Evolutionary conservation across 1,140 invertebrate species (phyloP).

Genomic region (Cherax quadricarinatus): DNA sequence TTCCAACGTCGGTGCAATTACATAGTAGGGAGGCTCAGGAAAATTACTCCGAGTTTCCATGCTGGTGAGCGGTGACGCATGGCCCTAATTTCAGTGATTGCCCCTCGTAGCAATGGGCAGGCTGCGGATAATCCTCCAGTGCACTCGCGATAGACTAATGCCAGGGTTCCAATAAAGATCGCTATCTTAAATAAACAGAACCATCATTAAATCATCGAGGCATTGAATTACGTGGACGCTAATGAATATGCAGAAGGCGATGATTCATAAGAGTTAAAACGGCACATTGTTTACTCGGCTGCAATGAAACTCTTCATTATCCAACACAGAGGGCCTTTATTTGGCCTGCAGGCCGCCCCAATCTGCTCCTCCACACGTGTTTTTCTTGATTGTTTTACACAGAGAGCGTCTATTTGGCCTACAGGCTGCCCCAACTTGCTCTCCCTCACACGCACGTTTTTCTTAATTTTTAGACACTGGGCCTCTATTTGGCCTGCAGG

Average conservation of each 20-base stretch:
- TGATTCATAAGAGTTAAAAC: constrained; percentile 44
- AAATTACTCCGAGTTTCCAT: not conserved
- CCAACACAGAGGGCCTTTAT: not conserved
- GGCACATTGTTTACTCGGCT: constrained; percentile 43
- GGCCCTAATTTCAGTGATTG: constrained; percentile 51
- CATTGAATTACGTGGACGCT: constrained; percentile 51
- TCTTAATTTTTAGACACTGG: too few species aligned
- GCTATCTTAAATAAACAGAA: constrained; percentile 57
- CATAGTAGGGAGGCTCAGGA: constrained; percentile 9
- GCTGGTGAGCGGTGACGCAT: constrained; percentile 33
- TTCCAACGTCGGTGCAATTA: constrained; percentile 52
- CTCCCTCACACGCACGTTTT: too few species aligned
- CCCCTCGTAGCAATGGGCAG: constrained; percentile 13
- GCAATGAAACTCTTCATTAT: constrained; percentile 48
- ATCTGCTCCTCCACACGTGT: not conserved
- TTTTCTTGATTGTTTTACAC: not conserved
- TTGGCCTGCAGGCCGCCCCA: not conserved
- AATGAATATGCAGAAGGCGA: constrained; percentile 58
- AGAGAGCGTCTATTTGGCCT: too few species aligned
- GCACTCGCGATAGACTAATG: constrained; percentile 51
- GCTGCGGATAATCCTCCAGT: constrained; percentile 39
- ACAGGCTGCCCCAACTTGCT: too few species aligned
- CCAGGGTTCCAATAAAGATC: constrained; percentile 29
- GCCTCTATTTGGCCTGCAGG: too few species aligned
- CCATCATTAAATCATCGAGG: constrained; percentile 50